A percentile compares a stretch with the other conserved stretches of the same genome.
Conservation (phyloP, 1,140 invertebrate genomes). For the Himalopsyche phryganea region DNA sequence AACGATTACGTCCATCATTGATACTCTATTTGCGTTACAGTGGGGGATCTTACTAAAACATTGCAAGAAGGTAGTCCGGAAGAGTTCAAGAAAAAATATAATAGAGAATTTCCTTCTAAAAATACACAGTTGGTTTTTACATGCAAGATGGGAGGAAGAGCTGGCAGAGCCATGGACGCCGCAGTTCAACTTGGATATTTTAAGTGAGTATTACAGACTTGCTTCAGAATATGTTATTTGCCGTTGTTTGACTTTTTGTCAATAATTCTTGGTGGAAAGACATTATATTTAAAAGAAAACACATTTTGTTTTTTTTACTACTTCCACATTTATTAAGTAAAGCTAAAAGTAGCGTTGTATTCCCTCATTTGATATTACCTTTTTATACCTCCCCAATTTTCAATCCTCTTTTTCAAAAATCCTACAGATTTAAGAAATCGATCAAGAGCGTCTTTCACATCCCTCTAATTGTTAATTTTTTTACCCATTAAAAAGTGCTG, state of each 20-base stretch:
- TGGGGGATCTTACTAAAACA: conserved; percentile 45
- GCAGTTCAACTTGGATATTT: conserved; percentile 50
- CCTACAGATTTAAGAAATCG: too few relatives aligned
- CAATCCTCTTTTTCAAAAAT: too few relatives aligned
- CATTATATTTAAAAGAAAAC: too few relatives aligned
- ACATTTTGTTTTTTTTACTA: not conserved
- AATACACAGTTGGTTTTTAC: conserved; percentile 54
- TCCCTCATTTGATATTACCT: too few relatives aligned
- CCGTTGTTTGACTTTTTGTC: not conserved
- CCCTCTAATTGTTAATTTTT: too few relatives aligned
- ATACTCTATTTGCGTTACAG: conserved; percentile 38
- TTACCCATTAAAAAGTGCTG: too few relatives aligned
- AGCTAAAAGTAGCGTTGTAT: too few relatives aligned
- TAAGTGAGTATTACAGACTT: conserved; percentile 42
- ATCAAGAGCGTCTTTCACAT: too few relatives aligned
- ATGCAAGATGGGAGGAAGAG: conserved; percentile 53
- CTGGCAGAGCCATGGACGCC: conserved; percentile 49
- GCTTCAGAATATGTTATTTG: too few relatives aligned
- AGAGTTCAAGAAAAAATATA: conserved; percentile 48
- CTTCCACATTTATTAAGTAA: not conserved
- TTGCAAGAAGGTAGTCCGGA: conserved; percentile 47
- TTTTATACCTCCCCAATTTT: too few relatives aligned
- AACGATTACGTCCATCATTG: not conserved
- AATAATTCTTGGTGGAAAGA: too few relatives aligned
- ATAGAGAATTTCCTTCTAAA: conserved; percentile 46